Conservation (phyloP, 1,140 invertebrate genomes). For the Eupeodes corollae region DNA sequence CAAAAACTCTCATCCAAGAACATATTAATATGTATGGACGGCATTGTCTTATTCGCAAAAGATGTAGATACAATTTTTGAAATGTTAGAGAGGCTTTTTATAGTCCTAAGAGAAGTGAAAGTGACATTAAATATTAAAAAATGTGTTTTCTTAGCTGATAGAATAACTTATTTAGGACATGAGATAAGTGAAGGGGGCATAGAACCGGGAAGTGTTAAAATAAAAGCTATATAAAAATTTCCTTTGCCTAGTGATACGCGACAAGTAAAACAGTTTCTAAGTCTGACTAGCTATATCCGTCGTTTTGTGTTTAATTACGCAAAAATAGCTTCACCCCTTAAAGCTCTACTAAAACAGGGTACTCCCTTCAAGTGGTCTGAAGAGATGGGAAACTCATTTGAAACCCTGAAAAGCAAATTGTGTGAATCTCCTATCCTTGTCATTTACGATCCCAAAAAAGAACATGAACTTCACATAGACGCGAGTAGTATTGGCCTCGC, state of each 20-base stretch:
- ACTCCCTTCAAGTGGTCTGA: slow-evolving; percentile 4
- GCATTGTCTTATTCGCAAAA: slow-evolving; percentile 17
- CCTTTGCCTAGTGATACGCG: background rate
- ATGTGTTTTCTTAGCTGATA: slow-evolving; percentile 7
- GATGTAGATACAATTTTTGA: slow-evolving; percentile 6
- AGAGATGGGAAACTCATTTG: background rate
- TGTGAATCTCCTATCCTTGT: too few species aligned
- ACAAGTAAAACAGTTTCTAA: slow-evolving; percentile 1
- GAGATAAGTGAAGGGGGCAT: background rate
- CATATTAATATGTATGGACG: slow-evolving; percentile 18
- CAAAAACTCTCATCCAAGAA: slow-evolving; percentile 1
- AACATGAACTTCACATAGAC: too few species aligned
- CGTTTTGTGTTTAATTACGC: background rate
- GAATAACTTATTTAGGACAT: too few species aligned
- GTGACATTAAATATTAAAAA: slow-evolving; percentile 9
- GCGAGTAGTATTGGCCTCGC: too few species aligned
- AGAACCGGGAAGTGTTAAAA: slow-evolving; percentile 8
- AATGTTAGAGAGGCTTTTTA: too few species aligned
- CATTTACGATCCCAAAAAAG: too few species aligned
- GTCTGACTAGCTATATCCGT: background rate
- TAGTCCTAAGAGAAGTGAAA: background rate
- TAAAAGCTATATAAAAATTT: slow-evolving; percentile 6
- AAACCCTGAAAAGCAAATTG: too few species aligned
- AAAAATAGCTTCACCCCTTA: background rate
- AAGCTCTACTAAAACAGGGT: slow-evolving; percentile 1